Base-by-base conservation (phyloP, 2,888 invertebrate species). In the Trypoxylon attenuatum region DNA sequence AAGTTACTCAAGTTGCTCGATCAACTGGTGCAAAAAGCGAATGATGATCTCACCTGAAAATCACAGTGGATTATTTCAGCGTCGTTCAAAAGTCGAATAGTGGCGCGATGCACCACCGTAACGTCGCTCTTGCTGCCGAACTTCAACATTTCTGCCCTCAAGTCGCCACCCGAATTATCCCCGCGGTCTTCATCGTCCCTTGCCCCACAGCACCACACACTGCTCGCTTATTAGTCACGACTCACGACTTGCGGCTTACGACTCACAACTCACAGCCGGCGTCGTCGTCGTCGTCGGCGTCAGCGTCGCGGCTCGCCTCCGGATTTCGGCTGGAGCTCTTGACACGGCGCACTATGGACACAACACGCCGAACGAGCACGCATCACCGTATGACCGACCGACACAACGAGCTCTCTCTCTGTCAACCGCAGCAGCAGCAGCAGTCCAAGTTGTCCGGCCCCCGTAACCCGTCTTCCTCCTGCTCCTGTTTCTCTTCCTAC, bases 41-140 rank as follows among this genome's bases (percentile, higher is more conserved):
- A 13, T 10, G 33, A 13, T 10, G 10, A 2, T 41, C 68, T 88
- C 87, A 94, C 94, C 91, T 95, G 96, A 90, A 96, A 96, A 91
- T 96, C 96, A 88, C 95, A 96, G 90, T 96, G 95, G 84, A 96
- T 89, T 83, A 96, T 93, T 89, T 96, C 96, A 76, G 94, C 93
- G 89, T 96, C 96, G 88, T 96, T 96, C 83, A 96, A 90, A 74
- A 96, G 90, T 83, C 96, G 91, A 81, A 97, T 94, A 80, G 96
- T 96, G 85, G 87, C 87, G 81, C 86, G 86, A 80, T 86, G 83
- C 82, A 85, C 85, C 86, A 86, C 85, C 79, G 87, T 87, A 80
- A 88, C 88, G 86, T 88, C 88, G 86, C 85, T 87, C 78, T 86
- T 84, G 82, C 86, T 88, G 83, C 89, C 89, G 87, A 88, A 88